Conservation (phyloP, 2,888 invertebrate genomes). For the Cryptophagus acutangulus region DNA sequence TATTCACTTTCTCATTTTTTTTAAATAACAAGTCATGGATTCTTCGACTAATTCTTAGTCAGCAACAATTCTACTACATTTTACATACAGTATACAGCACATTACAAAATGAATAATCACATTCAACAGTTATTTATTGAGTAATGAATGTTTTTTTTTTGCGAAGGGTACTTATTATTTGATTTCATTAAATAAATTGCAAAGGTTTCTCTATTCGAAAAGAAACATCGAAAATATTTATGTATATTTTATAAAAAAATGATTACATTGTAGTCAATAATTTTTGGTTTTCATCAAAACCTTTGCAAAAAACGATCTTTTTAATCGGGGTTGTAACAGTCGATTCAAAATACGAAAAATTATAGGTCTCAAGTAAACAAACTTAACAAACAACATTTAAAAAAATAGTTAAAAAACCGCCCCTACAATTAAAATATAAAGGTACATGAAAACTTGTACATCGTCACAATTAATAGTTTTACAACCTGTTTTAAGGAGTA, state of each 20-base stretch:
- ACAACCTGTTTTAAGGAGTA: no score
- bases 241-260: constrained; percentile 8
- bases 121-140: constrained; percentile 42
- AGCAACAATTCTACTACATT: constrained; percentile 35
- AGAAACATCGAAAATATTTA: not conserved
- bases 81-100: constrained; percentile 45
- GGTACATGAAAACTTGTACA: no score
- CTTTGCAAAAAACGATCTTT: constrained; percentile 32
- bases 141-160: constrained; percentile 29
- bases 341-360: constrained; percentile 26
- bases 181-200: constrained; percentile 3
- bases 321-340: constrained; percentile 36
- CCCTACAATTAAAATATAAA: no score
- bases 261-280: constrained; percentile 9
- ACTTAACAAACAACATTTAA: constrained; percentile 5
- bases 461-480: no score
- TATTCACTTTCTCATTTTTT: constrained; percentile 22
- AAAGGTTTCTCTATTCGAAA: constrained; percentile 3
- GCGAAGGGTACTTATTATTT: constrained; percentile 2
- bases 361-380: constrained; percentile 2
- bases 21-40: constrained; percentile 23
- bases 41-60: constrained; percentile 25
- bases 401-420: constrained; percentile 1
- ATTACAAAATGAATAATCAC: constrained; percentile 45
- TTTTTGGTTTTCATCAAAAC: constrained; percentile 14